Evolutionary conservation across 37 sponge, comb jelly and placozoan genomes (phyloP).

Genomic region (Aphrocallistes beatrix): DNA sequence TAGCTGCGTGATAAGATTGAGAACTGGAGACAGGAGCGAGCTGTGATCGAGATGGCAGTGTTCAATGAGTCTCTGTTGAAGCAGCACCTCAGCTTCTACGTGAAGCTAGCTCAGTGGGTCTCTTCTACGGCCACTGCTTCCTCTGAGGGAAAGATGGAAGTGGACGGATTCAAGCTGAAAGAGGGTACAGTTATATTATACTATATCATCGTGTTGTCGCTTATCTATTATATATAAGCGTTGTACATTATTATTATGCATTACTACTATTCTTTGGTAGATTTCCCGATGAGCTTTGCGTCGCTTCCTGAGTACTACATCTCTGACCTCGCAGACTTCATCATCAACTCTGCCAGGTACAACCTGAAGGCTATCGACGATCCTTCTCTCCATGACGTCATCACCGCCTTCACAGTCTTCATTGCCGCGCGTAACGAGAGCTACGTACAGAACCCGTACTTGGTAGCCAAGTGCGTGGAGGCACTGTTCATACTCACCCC

Average conservation of each 20-base stretch:
- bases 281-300: constrained; percentile 43
- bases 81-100: not conserved
- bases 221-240: too few species aligned
- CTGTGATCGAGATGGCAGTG: not conserved
- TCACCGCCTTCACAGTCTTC: constrained; percentile 30
- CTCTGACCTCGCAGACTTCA: constrained; percentile 71
- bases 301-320: constrained; percentile 76
- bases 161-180: too few species aligned
- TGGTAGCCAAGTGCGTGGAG: constrained; percentile 74
- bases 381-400: constrained; percentile 30
- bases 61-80: not conserved
- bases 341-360: constrained; percentile 25
- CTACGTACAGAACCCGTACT: constrained; percentile 72
- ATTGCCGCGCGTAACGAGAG: constrained; percentile 32
- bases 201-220: too few species aligned
- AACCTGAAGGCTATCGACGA: constrained; percentile 34
- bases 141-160: too few species aligned
- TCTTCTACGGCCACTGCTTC: not conserved
- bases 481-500: constrained; percentile 23
- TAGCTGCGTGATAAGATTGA: constrained; percentile 5
- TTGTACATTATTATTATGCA: too few species aligned
- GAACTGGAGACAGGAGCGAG: not conserved
- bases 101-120: not conserved
- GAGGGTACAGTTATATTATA: too few species aligned
- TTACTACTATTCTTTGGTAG: constrained; percentile 17